Percentiles rank a stretch among this genome's conserved stretches.
Evolutionary conservation across 2,113 vertebrate species (phyloP).

Genomic region (Cisticola juncidis): DNA sequence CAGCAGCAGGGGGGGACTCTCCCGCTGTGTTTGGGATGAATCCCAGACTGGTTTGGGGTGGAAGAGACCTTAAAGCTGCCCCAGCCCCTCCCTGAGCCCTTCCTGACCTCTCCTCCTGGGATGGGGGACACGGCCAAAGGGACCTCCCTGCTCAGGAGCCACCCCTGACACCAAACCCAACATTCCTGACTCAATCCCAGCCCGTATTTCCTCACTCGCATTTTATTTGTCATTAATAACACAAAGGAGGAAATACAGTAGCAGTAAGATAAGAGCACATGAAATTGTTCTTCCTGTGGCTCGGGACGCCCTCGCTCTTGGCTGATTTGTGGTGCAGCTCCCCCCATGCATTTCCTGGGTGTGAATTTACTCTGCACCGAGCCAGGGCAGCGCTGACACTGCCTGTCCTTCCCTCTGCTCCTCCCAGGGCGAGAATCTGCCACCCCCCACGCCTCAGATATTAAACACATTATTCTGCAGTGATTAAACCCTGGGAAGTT

Average conservation of each 20-base stretch:
- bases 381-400: conserved; percentile 11
- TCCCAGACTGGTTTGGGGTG: not conserved
- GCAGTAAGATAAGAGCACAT: not conserved
- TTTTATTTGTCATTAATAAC: not conserved
- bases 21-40: not conserved
- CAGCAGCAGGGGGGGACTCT: not conserved
- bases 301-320: not conserved
- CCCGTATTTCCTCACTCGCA: not conserved
- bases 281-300: not conserved
- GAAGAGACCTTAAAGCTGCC: too few species aligned
- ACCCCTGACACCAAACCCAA: not conserved
- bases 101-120: not conserved
- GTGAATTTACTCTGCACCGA: not conserved
- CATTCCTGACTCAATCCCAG: not conserved
- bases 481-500: conserved; percentile 64
- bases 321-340: conserved; percentile 31
- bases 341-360: not conserved
- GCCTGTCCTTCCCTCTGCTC: conserved; percentile 20
- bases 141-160: not conserved
- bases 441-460: conserved; percentile 57
- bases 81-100: not conserved
- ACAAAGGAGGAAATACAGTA: not conserved
- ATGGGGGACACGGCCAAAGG: not conserved
- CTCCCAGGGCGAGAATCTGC: conserved; percentile 55
- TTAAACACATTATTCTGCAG: conserved; percentile 76